Evolutionary conservation across 2,888 invertebrate genomes (phyloP).

Genomic region (Seira ritae): DNA sequence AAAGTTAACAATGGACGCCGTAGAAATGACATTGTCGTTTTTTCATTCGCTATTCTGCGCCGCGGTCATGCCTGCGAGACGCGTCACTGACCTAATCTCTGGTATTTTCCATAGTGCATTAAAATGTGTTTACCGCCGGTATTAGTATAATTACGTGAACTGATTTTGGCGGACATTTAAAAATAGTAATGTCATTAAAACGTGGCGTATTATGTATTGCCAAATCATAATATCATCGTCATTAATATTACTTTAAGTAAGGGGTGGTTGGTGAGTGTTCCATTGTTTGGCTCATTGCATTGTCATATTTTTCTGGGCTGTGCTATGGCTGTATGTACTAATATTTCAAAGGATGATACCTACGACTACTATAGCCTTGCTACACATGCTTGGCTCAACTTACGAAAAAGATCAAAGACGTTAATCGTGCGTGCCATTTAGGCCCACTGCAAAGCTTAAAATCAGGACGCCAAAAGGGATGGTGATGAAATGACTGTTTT

Average conservation of each 20-base stretch:
- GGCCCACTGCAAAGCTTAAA: constrained; percentile 23
- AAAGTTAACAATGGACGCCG: too few species aligned
- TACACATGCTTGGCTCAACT: neutral
- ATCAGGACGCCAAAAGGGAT: neutral
- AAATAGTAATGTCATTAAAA: neutral
- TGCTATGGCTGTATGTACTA: too few species aligned
- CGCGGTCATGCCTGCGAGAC: neutral
- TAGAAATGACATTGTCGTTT: too few species aligned
- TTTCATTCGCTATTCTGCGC: neutral
- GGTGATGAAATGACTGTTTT: constrained; percentile 10
- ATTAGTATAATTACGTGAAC: too few species aligned
- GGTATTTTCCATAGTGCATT: too few species aligned
- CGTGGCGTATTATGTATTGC: constrained; percentile 1
- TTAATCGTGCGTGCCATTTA: constrained; percentile 50
- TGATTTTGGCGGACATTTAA: neutral
- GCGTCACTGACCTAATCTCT: neutral
- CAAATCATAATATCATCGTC: too few species aligned
- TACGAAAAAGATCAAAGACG: constrained; percentile 21
- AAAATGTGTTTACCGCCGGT: too few species aligned
- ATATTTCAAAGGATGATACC: neutral
- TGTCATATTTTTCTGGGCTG: constrained; percentile 5
- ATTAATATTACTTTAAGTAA: neutral
- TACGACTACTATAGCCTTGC: neutral
- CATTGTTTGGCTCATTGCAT: neutral
- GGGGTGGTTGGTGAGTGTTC: neutral